A percentile compares a stretch with the other conserved stretches of the same genome.
These are phyloP conservation scores for Lasioglossum zephyrum DNA, from an alignment of 2,888 invertebrate species.

Conservation along the genomic window DNA sequence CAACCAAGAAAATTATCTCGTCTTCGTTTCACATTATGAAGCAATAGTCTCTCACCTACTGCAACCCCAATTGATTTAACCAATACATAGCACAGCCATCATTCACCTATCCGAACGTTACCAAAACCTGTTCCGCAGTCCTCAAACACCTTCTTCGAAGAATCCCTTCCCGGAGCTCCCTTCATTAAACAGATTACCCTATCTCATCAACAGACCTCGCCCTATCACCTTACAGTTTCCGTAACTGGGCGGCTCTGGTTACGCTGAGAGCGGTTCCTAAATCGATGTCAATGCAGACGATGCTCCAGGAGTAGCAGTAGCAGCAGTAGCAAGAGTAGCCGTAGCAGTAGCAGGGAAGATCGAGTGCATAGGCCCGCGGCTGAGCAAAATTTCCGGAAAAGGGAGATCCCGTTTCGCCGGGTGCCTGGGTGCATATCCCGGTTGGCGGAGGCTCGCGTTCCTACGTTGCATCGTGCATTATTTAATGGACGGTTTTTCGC, in stretches of 20 bases:
- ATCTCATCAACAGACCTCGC: not conserved
- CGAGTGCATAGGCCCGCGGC: conserved; percentile 10
- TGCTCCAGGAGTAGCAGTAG: not conserved
- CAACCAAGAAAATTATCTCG: not conserved
- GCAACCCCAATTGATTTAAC: not conserved
- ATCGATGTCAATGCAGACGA: not conserved
- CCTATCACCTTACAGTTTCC: not conserved
- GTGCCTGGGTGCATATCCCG: conserved; percentile 43
- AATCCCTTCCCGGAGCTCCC: not conserved
- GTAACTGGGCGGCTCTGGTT: not conserved
- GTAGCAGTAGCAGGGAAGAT: not conserved
- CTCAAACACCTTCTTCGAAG: not conserved
- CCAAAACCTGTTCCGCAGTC: not conserved
- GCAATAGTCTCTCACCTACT: not conserved
- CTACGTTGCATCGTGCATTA: conserved; percentile 81
- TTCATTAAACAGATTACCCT: not conserved
- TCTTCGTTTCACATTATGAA: not conserved
- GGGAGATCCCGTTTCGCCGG: conserved; percentile 47
- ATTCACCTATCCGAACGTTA: not conserved
- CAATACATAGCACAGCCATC: not conserved
- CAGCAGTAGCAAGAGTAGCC: not conserved
- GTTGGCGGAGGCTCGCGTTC: conserved; percentile 40
- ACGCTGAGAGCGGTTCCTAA: conserved; percentile 2
- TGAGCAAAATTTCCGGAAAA: conserved; percentile 55
- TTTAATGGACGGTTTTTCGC: conserved; percentile 83